These are phyloP conservation scores for Temnothorax rugatulus DNA, from an alignment of 2,888 invertebrate species.

Conservation along the genomic window DNA sequence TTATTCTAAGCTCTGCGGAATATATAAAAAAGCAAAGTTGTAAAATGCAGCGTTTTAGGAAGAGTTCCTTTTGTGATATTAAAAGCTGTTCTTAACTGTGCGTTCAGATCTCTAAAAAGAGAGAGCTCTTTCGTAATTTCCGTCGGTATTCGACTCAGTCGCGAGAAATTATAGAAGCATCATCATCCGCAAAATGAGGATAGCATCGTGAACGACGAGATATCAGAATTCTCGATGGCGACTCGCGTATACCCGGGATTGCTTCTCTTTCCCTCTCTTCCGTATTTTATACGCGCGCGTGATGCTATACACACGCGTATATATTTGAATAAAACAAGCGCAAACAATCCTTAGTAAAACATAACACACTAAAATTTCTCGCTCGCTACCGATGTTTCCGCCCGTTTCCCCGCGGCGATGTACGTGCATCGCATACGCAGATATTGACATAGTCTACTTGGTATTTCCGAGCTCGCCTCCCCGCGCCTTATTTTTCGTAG, in stretches of 20 bases:
- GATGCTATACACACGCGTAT: constrained; percentile 20
- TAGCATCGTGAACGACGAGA: background rate
- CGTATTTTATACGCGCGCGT: background rate
- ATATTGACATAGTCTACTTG: constrained; percentile 58
- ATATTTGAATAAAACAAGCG: constrained; percentile 59
- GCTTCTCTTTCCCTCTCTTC: background rate
- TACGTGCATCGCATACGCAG: constrained; percentile 49
- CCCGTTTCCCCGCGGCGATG: constrained; percentile 28
- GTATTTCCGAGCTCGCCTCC: constrained; percentile 42
- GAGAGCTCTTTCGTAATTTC: background rate
- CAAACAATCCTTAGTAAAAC: constrained; percentile 67
- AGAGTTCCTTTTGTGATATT: background rate
- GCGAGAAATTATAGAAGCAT: constrained; percentile 11
- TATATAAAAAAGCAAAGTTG: background rate
- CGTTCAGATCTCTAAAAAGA: background rate
- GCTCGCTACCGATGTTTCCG: constrained; percentile 34
- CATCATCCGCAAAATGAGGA: background rate
- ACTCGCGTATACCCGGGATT: background rate
- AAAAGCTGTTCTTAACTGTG: background rate
- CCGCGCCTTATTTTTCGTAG: constrained; percentile 53
- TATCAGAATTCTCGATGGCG: constrained; percentile 27
- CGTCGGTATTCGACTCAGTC: background rate
- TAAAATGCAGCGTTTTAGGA: background rate
- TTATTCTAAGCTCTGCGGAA: background rate
- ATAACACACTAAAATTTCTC: constrained; percentile 62